Evolutionary conservation across 2,888 invertebrate species (phyloP).

Genomic region (Hoplodrina blanda): DNA sequence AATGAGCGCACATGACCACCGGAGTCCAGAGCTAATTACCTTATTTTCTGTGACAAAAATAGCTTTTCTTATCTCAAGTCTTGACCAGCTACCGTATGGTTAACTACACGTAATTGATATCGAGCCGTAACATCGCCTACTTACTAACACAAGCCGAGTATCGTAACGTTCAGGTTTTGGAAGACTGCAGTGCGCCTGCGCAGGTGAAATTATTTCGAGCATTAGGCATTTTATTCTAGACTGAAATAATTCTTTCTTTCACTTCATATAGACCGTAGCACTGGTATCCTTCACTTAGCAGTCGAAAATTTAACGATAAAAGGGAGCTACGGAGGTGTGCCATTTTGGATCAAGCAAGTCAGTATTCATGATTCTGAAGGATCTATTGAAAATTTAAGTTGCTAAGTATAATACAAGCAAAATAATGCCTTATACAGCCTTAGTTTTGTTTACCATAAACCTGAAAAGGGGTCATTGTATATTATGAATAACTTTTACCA

Average conservation of each 20-base stretch:
- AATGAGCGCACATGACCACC: constrained; percentile 82
- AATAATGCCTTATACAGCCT: neutral
- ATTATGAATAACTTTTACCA: neutral
- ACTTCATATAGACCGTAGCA: neutral
- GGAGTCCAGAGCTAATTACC: constrained; percentile 83
- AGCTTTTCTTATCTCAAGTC: constrained; percentile 84
- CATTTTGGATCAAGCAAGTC: neutral
- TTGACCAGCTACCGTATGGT: constrained; percentile 77
- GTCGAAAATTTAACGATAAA: neutral
- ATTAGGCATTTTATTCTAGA: neutral
- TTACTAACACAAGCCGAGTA: constrained; percentile 63
- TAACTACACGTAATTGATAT: constrained; percentile 86
- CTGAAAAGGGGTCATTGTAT: neutral
- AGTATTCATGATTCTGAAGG: neutral
- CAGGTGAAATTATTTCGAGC: neutral
- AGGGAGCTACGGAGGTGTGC: neutral
- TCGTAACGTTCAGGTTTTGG: constrained; percentile 60
- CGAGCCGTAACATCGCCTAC: constrained; percentile 80
- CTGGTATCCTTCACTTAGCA: neutral
- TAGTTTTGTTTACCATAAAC: neutral
- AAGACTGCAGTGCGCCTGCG: constrained; percentile 2
- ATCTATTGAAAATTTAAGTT: neutral
- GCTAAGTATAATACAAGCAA: too few species aligned
- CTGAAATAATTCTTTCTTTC: neutral
- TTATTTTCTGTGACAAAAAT: constrained; percentile 88